Base-by-base conservation (phyloP, 2,888 invertebrate species). In the Morpho achilles region DNA sequence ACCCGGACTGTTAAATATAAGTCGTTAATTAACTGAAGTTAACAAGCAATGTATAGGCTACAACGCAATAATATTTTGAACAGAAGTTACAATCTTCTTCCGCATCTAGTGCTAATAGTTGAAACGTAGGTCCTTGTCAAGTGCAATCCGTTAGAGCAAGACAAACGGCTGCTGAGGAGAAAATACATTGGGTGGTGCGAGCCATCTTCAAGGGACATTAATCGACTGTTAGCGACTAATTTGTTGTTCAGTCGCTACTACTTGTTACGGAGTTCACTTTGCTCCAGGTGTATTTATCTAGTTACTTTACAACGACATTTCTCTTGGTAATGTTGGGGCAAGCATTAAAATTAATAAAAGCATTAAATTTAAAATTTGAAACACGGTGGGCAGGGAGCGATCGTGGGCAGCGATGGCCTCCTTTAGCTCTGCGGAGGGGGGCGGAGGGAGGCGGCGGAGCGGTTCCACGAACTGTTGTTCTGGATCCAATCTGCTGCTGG, bases 121-220 rank as follows among this genome's bases (percentile, higher is more conserved):
- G 56, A 50, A 53, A 53, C 9, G 47, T 58, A 60, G 52, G 10
- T 70, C 71, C 60, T 59, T 61, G 51, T 68, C 60, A 46, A 8
- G 41, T 42, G 0, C 48, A 41, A 32, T 51, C 53, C 46, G 60
- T 59, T 54, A 62, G 63, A 71, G 49, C 39, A 60, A 58, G 70
- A 69, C 44, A 50, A 50, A 49, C 43, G 57, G 50, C 42, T 57
- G 66, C 57, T 62, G 66, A 66, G 69, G 64, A 53, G 59, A 60
- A 59, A 64, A 65, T 67, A 63, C 68, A 68, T 64, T 62, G 62
- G 60, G 60, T 58, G 58, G 57, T 63, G 53, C 62, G 57, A 44
- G 58, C 60, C 61, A 62, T 65, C 67, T 62, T 64, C 59, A 57
- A 56, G 61, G 67, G 59, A 61, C 65, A 67, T 67, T 67, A 65